A percentile compares a stretch with the other conserved stretches of the same genome.
These are phyloP conservation scores for Pitangus sulphuratus DNA, from an alignment of 2,797 vertebrate species.

Conservation along the genomic window DNA sequence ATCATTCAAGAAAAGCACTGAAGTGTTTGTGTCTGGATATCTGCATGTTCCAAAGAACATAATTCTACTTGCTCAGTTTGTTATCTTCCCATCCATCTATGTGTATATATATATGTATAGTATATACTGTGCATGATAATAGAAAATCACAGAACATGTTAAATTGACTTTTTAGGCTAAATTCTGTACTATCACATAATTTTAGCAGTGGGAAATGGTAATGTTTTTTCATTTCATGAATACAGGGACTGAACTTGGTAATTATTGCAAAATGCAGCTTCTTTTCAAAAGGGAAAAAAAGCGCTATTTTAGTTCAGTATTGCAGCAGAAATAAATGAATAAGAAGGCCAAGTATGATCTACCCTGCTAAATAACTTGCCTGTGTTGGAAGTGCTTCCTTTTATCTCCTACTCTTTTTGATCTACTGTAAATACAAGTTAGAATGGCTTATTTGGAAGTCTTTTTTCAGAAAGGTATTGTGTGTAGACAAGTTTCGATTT, in stretches of 20 bases:
- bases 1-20: neutral
- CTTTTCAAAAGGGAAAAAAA: neutral
- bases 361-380: neutral
- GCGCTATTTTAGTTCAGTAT: neutral
- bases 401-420: neutral
- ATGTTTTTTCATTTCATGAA: neutral
- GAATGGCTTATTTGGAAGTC: neutral
- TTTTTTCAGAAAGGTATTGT: neutral
- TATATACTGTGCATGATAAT: neutral
- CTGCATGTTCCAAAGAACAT: neutral
- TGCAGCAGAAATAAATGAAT: neutral
- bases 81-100: neutral
- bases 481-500: neutral
- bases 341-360: neutral
- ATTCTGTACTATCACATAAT: neutral
- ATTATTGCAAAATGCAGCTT: neutral
- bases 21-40: neutral
- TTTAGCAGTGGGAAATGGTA: neutral
- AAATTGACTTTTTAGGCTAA: neutral
- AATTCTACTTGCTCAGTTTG: neutral
- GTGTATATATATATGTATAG: fast-evolving
- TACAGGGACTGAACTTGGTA: neutral
- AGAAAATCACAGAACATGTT: neutral
- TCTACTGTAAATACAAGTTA: neutral
- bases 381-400: neutral